These are phyloP conservation scores for Aplochiton taeniatus DNA, from an alignment of 2,797 vertebrate species.

Conservation along the genomic window DNA sequence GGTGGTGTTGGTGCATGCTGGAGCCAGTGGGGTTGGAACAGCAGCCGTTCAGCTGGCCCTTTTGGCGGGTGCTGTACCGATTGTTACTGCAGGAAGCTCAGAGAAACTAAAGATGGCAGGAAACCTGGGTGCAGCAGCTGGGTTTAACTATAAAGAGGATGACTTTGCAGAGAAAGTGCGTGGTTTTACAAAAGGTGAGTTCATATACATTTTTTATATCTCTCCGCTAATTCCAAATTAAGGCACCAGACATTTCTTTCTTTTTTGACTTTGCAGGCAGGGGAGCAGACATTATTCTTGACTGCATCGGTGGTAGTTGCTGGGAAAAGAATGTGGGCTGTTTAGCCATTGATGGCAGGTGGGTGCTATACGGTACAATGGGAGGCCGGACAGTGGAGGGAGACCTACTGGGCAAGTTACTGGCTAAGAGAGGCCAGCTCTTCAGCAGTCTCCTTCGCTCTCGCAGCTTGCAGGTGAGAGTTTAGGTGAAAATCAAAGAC, in stretches of 20 bases:
- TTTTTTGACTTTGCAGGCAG: slow-evolving; percentile 65
- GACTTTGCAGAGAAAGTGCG: slow-evolving; percentile 76
- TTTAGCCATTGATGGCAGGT: slow-evolving; percentile 79
- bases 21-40: slow-evolving; percentile 83
- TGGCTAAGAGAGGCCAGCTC: slow-evolving; percentile 81
- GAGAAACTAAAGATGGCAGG: slow-evolving; percentile 77
- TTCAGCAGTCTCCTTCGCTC: slow-evolving; percentile 79
- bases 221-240: background rate
- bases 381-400: slow-evolving; percentile 75
- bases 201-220: background rate
- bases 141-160: slow-evolving; percentile 83
- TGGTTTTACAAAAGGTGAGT: slow-evolving; percentile 79
- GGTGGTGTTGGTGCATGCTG: slow-evolving; percentile 81
- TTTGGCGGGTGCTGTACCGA: slow-evolving; percentile 76
- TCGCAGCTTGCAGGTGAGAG: slow-evolving; percentile 70
- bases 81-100: slow-evolving; percentile 80
- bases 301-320: slow-evolving; percentile 79
- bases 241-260: background rate
- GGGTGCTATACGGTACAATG: slow-evolving; percentile 86
- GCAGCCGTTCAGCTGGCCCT: slow-evolving; percentile 82
- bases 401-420: slow-evolving; percentile 79
- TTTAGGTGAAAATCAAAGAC: background rate
- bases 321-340: slow-evolving; percentile 85
- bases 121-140: slow-evolving; percentile 76
- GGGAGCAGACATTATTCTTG: slow-evolving; percentile 84